A percentile compares a stretch with the other conserved stretches of the same genome.
These are phyloP conservation scores for Hedychridium roseum DNA, from an alignment of 2,888 invertebrate species.

Conservation along the genomic window DNA sequence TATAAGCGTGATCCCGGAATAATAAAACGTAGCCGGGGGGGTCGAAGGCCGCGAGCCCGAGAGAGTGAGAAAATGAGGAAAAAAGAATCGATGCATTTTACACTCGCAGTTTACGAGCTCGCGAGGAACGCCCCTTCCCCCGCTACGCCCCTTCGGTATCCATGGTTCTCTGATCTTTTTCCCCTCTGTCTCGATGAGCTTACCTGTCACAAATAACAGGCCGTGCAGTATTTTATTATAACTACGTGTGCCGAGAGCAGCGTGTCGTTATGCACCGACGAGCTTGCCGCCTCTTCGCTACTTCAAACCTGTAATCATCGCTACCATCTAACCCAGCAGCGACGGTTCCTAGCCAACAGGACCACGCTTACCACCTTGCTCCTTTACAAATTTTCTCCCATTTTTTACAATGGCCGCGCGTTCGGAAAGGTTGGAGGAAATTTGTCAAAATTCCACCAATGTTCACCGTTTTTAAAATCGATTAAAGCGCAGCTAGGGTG, in stretches of 20 bases:
- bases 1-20: constrained; percentile 20
- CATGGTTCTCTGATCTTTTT: constrained; percentile 12
- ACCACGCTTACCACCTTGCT: no score
- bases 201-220: constrained; percentile 35
- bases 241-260: constrained; percentile 30
- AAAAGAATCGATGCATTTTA: constrained; percentile 5
- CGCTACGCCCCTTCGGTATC: constrained; percentile 3
- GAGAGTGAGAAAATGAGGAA: not conserved
- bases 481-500: no score
- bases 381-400: no score
- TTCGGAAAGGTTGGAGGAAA: no score
- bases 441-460: no score
- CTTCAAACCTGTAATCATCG: constrained; percentile 36
- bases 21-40: constrained; percentile 23
- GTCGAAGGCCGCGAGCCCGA: not conserved
- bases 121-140: not conserved
- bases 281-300: constrained; percentile 14
- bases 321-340: constrained; percentile 38
- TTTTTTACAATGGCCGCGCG: no score
- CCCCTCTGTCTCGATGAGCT: constrained; percentile 4
- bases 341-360: no score
- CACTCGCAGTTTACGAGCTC: constrained; percentile 9
- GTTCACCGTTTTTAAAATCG: no score
- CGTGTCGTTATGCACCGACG: constrained; percentile 23
- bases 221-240: constrained; percentile 31